phyloP scores from a whole-genome alignment of 2,113 vertebrate genomes.

The Cavia porcellus region DNA sequence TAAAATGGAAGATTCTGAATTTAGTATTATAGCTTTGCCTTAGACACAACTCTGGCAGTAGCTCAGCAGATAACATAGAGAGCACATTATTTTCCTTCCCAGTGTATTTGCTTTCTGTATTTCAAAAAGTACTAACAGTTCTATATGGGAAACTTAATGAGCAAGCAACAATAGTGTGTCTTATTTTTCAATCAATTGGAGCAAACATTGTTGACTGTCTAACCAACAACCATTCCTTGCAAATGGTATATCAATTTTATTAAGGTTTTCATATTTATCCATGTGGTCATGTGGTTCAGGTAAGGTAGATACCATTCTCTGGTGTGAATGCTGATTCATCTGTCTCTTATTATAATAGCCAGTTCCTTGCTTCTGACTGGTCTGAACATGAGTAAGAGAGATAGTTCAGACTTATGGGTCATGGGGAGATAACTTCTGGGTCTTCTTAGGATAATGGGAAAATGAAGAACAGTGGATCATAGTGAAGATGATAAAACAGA shows the following conservation, averaged over 20 bases:
- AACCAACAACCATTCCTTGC: not conserved
- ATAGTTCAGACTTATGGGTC: not conserved
- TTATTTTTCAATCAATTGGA: not conserved
- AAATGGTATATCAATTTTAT: not conserved
- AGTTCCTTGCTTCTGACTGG: not conserved
- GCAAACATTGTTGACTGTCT: not conserved
- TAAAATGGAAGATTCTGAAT: not conserved
- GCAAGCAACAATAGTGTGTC: not conserved
- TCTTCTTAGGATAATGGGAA: not conserved
- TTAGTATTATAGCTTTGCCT: not conserved
- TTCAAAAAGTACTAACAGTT: not conserved
- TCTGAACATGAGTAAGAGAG: not conserved
- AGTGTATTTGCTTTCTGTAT: not conserved
- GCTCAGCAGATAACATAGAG: not conserved
- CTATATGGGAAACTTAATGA: not conserved
- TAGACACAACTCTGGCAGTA: not conserved
- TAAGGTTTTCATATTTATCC: not conserved
- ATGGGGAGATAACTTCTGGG: not conserved
- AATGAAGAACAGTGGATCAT: not conserved
- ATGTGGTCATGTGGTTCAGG: not conserved
- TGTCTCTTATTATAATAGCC: not conserved
- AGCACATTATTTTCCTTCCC: not conserved
- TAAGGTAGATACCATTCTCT: not conserved
- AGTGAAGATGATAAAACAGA: not conserved
- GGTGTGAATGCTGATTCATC: not conserved